A percentile compares a stretch with the other conserved stretches of the same genome.
phyloP scores from a whole-genome alignment of 2,797 vertebrate genomes.

The Harpagifer antarcticus region DNA sequence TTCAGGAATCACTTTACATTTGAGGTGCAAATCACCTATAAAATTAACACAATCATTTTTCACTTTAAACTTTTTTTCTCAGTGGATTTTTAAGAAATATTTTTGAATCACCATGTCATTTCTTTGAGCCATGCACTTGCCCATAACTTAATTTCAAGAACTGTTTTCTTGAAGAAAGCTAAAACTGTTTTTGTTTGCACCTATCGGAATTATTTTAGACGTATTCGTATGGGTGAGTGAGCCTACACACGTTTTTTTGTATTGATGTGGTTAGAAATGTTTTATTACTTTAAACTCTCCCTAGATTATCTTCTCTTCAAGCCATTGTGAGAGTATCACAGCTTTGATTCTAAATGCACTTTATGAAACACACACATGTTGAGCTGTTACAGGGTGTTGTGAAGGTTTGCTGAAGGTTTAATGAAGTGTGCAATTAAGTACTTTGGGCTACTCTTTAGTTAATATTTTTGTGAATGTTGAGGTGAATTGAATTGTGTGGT shows the following conservation, averaged over 20 bases:
- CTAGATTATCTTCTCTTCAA: background rate
- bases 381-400: conserved; percentile 42
- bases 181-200: background rate
- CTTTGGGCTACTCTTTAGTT: conserved; percentile 23
- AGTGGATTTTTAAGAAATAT: conserved; percentile 8
- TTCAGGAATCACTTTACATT: conserved; percentile 11
- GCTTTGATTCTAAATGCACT: conserved; percentile 71
- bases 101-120: background rate
- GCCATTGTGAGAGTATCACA: conserved; percentile 49
- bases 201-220: background rate
- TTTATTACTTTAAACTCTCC: background rate
- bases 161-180: background rate
- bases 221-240: background rate
- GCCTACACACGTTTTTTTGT: conserved; percentile 12
- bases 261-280: background rate
- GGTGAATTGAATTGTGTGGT: conserved; percentile 43
- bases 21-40: background rate
- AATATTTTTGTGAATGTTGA: conserved; percentile 30
- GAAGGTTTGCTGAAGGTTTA: conserved; percentile 44
- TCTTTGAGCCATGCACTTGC: conserved; percentile 34
- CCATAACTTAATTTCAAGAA: background rate
- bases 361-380: conserved; percentile 61
- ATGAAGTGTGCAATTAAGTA: conserved; percentile 45
- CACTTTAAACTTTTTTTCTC: background rate
- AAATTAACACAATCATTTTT: background rate